Evolutionary conservation across 2,888 invertebrate species (phyloP), one percentile per base, ranked within the genome.

Genomic region (Phymatocera aterrima): DNA sequence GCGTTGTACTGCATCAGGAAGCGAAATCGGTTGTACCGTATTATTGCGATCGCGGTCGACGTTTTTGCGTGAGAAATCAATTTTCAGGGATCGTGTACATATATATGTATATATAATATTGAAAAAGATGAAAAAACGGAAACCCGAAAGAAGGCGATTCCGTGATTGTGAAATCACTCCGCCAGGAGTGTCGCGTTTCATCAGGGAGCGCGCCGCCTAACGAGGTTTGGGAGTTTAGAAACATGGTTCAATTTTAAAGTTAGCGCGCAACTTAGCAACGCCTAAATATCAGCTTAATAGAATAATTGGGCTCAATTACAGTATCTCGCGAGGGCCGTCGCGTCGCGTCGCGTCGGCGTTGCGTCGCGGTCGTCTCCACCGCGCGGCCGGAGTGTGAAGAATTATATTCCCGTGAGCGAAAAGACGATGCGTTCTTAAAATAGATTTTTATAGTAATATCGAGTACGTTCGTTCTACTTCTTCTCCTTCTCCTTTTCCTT

Each of bases 291-390:
- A 75, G 75, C n/a, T 48, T 75, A 75, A 75, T 75, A 18, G 57
- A 75, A 75, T 75, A 75, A 75, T 75, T 75, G 75, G 57, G 15
- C 57, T 75, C 75, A 75, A 75, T 75, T 75, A 75, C 75, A 51
- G 70, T 15, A 48, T 31, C 70, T 72, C 31, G 48, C 34, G 72
- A 28, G 72, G 51, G 72, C n/a, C 48, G 65, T 21, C 43, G n/a
- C n/a, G 31, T 72, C 24, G 40, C n/a, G 51, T 54, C 21, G 34
- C 51, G 51, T 37, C 40, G 72, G n/a, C n/a, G n/a, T n/a, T n/a
- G n/a, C n/a, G n/a, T n/a, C n/a, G n/a, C n/a, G n/a, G n/a, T n/a
- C n/a, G n/a, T n/a, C n/a, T n/a, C n/a, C n/a, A n/a, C n/a, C n/a
- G n/a, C n/a, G n/a, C n/a, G n/a, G n/a, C n/a, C n/a, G n/a, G n/a